Percentiles rank a stretch among this genome's conserved stretches.
Conservation (phyloP, 2,888 invertebrate species). For the Odontomyia ornata region DNA sequence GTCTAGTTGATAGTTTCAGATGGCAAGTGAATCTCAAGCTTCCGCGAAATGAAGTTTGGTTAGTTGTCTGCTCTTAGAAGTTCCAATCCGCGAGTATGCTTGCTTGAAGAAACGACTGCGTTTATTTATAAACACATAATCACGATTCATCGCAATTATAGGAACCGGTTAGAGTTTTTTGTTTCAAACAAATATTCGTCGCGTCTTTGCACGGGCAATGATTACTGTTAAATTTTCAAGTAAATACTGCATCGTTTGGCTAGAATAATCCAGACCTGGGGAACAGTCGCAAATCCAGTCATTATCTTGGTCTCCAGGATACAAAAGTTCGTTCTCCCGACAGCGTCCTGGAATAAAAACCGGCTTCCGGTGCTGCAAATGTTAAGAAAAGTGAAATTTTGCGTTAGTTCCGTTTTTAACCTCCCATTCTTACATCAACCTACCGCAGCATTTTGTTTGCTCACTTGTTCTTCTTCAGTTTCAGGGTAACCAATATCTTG, state of each 20-base stretch:
- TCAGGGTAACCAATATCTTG: slow-evolving; percentile 55
- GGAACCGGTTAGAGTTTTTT: slow-evolving; percentile 1
- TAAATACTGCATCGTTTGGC: background rate
- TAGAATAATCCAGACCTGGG: slow-evolving; percentile 53
- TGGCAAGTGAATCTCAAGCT: too few relatives aligned
- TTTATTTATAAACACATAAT: background rate
- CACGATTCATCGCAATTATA: background rate
- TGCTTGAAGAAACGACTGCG: background rate
- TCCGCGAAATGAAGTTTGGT: background rate
- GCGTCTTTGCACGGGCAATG: too few relatives aligned
- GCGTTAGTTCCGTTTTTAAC: background rate
- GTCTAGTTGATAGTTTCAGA: too few relatives aligned
- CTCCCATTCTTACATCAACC: slow-evolving; percentile 47
- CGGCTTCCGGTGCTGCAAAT: slow-evolving; percentile 66
- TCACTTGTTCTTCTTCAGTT: slow-evolving; percentile 55
- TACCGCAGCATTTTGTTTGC: slow-evolving; percentile 58
- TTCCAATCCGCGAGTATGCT: background rate
- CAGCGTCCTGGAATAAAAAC: slow-evolving; percentile 70
- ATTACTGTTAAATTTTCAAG: background rate
- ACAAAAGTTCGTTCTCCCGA: slow-evolving; percentile 71
- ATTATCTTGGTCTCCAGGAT: slow-evolving; percentile 72
- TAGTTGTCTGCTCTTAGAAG: background rate
- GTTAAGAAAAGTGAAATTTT: background rate
- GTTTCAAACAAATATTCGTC: too few relatives aligned
- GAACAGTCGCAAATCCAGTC: slow-evolving; percentile 72